A percentile compares a stretch with the other conserved stretches of the same genome.
phyloP scores from a whole-genome alignment of 2,797 vertebrate species.

The Arctocebus calabarensis region DNA sequence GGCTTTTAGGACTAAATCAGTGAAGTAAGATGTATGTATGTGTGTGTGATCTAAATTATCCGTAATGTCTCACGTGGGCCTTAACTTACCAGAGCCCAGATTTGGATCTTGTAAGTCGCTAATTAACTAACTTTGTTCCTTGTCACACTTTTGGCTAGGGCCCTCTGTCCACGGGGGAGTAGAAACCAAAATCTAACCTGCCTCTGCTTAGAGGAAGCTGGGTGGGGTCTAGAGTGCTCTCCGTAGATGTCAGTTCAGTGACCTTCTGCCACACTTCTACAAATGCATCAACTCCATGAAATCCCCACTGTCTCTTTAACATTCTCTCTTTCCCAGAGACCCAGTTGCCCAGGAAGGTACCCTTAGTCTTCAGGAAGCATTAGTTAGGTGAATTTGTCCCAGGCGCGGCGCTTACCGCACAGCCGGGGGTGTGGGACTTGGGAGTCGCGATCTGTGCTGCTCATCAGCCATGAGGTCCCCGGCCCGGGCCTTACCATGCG shows the following conservation, averaged over 20 bases:
- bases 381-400: background rate
- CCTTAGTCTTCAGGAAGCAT: background rate
- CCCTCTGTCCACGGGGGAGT: background rate
- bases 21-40: background rate
- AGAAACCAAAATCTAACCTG: background rate
- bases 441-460: background rate
- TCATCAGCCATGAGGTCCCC: background rate
- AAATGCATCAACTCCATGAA: background rate
- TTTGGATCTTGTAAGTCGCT: background rate
- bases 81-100: background rate
- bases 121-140: background rate
- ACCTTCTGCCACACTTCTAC: background rate
- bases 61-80: background rate
- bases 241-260: background rate
- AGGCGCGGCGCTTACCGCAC: background rate
- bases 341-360: background rate
- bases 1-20: background rate
- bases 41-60: background rate
- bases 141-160: background rate
- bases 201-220: background rate
- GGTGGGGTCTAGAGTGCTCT: background rate
- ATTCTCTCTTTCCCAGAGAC: background rate
- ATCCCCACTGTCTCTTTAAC: background rate
- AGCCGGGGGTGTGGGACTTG: background rate
- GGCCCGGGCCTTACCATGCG: background rate